Base-by-base conservation (phyloP, 2,113 vertebrate genomes). In the Xyrauchen texanus region DNA sequence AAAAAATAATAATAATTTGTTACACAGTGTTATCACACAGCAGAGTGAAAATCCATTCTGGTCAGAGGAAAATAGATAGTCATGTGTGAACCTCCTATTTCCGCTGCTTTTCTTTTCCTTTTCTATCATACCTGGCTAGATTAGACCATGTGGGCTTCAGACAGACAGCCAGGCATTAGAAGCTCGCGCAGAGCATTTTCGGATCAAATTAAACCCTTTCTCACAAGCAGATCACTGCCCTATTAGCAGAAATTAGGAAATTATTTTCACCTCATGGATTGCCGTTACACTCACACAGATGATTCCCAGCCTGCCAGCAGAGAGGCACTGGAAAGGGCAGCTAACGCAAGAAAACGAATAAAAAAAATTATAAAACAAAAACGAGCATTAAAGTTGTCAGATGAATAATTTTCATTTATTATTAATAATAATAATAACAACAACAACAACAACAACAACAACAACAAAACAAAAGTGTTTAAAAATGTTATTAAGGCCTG, bases 251-350 rank as follows among this genome's bases (percentile, higher is more conserved):
- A 88, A 86, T 88, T 85, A 89, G 86, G 85, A 83, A 87, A 87
- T 86, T 42, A 89, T 88, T 88, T 87, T 88, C 84, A 89, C 85
- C 87, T 90, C 76, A 16, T 81, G 73, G 85, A 84, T 82, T 81
- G 72, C 15, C 0, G 71, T 74, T 34, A 74, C 58, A 49, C 61
- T 49, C 58, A 13, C 45, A 34, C 58, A 74, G 71, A 74, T 5
- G 57, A 34, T 49, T 62, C 2, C 58, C 58, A 62, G 45, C 46
- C 58, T 74, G 71, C 61, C 71, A 76, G 57, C 61, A 11, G 65
- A 16, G 57, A 15, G 46, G 8, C 12, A 7, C 4, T 12, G 21
- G 21, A 58, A 63, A 52, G 44, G 75, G 6, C 68, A 55, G 47
- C 63, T 60, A 76, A 4, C 71, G 66, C 4, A 52, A 72, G 71